Evolutionary conservation across 2,113 vertebrate species (phyloP).

Genomic region (Lamprologus tigripictilis): DNA sequence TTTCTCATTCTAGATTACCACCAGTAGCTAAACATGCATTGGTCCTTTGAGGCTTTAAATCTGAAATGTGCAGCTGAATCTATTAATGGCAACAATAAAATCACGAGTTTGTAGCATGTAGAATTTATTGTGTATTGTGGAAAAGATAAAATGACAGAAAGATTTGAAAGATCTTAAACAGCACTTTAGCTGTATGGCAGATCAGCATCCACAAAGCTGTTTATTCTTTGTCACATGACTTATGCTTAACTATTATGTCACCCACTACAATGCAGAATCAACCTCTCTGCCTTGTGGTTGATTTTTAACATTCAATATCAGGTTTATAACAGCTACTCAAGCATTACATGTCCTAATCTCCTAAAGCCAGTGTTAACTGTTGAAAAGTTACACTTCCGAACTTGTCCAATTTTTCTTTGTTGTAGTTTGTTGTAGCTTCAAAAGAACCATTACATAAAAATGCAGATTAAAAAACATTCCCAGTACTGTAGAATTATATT

Average conservation of each 20-base stretch:
- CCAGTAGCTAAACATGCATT: not conserved
- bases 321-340: not conserved
- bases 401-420: not conserved
- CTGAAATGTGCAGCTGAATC: not conserved
- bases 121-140: not conserved
- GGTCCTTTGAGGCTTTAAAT: not conserved
- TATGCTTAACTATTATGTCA: not conserved
- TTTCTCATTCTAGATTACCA: not conserved
- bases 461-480: not conserved
- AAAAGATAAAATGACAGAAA: not conserved
- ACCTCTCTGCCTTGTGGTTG: not conserved
- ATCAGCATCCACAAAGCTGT: not conserved
- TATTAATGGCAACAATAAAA: not conserved
- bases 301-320: not conserved
- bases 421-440: not conserved
- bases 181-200: not conserved
- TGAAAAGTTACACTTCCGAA: not conserved
- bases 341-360: not conserved
- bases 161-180: not conserved
- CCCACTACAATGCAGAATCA: not conserved
- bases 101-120: not conserved
- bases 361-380: not conserved
- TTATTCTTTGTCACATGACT: not conserved
- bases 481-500: slow-evolving; percentile 4
- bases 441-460: not conserved